A percentile compares a stretch with the other conserved stretches of the same genome.
These are phyloP conservation scores for Trichechus manatus DNA, from an alignment of 2,113 vertebrate species.

Conservation along the genomic window DNA sequence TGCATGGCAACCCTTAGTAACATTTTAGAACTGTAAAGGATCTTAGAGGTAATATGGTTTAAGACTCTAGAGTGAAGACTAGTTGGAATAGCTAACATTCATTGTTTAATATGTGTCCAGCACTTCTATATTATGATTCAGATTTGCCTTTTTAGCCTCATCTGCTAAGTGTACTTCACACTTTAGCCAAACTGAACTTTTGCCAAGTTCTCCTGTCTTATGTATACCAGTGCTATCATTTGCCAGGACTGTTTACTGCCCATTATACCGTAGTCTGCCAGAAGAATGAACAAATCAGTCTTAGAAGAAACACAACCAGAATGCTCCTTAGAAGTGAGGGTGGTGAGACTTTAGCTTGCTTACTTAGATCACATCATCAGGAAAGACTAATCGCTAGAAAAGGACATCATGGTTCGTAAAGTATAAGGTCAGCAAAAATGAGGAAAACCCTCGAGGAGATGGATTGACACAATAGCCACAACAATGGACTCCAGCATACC, in stretches of 20 bases:
- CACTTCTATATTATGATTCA: background rate
- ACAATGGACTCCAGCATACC: background rate
- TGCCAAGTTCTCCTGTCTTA: background rate
- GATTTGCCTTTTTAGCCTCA: background rate
- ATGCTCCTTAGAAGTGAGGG: background rate
- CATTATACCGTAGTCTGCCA: background rate
- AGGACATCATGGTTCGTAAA: background rate
- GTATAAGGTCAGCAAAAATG: background rate
- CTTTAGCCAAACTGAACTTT: constrained; percentile 28
- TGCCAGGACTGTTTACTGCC: background rate
- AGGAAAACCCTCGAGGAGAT: background rate
- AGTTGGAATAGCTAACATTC: background rate
- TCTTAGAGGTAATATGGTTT: constrained; percentile 34
- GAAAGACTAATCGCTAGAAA: background rate
- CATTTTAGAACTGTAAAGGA: constrained; percentile 11
- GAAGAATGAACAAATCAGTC: background rate
- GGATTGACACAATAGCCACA: background rate
- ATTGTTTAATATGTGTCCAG: background rate
- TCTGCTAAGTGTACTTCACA: constrained; percentile 13
- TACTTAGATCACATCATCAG: background rate
- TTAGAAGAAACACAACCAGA: background rate
- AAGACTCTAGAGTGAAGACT: background rate
- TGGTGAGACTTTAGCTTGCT: background rate
- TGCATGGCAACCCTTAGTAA: background rate
- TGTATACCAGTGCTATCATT: background rate